Evolutionary conservation across 1,140 invertebrate genomes (phyloP), one percentile per base, ranked within the genome.

Genomic region (Latrodectus geometricus): DNA sequence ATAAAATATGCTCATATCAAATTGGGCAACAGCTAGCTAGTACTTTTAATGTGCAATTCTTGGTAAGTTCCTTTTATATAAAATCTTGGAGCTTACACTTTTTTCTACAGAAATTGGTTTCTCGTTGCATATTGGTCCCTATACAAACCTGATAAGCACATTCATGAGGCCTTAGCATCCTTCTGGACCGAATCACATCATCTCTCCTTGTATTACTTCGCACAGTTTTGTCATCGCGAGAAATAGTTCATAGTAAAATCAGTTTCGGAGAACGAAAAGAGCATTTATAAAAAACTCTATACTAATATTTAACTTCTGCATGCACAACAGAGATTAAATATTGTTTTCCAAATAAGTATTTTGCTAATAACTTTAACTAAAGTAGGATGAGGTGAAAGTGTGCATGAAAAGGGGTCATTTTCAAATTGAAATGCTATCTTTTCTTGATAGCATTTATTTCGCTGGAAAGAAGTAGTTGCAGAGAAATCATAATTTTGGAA

Each of bases 281-380:
- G 48, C 35, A 66, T 23, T 48, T 12, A 48, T 20, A n/a, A 72
- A 77, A 52, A 50, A 49, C 35, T 78, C 23, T 69, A 9, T n/a
- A 70, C 73, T 54, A 76, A 54, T 74, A 76, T 23, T 52, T 77
- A 69, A 35, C 75, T 77, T 61, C 50, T 48, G 61, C 35, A 78
- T 17, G 56, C 70, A 65, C 70, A 78, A 86, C 70, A 76, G 70
- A 86, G 77, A 66, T 77, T 12, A 78, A 70, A 50, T 56, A 15
- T 73, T 61, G 56, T 65, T 86, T 70, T 75, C 17, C 50, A 83
- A 83, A 75, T 61, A n/a, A 54, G 75, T 86, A 86, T 78, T 77
- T 61, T 61, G 8, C 35, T 14, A 11, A 65, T 48, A 84, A 50
- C 11, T 8, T 23, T 20, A 61, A 77, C 21, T 54, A 48, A 72